These are phyloP conservation scores for Rhadina sibilatrix DNA, from an alignment of 2,113 vertebrate genomes.

Conservation along the genomic window DNA sequence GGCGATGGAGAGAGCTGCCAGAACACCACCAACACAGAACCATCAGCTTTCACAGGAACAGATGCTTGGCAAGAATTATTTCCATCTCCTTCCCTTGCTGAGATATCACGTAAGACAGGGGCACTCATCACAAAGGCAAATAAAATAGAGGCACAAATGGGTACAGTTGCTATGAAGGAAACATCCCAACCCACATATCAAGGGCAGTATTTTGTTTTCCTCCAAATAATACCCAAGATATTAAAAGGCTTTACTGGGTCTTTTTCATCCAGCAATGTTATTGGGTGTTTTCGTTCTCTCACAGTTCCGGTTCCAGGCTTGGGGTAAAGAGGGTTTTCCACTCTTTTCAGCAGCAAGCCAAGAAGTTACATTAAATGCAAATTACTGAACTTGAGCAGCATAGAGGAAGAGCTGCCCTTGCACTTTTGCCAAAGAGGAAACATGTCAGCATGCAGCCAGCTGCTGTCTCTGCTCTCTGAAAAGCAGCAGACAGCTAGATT, in stretches of 20 bases:
- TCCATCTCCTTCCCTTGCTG: background rate
- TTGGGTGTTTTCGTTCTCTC: background rate
- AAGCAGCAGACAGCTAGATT: background rate
- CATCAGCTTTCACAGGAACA: conserved; percentile 12
- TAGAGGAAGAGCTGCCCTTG: background rate
- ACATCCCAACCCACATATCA: background rate
- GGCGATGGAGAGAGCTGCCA: background rate
- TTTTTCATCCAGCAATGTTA: background rate
- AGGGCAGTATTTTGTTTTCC: background rate
- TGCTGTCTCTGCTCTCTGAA: background rate
- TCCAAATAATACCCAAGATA: background rate
- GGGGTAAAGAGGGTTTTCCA: background rate
- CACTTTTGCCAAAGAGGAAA: background rate
- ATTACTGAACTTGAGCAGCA: background rate
- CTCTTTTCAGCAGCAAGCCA: background rate
- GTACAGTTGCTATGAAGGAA: background rate
- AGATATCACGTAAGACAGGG: background rate
- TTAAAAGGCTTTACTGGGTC: background rate
- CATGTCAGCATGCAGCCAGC: background rate
- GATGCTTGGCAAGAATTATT: conserved; percentile 8
- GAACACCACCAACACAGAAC: conserved; percentile 1
- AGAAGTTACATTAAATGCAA: background rate
- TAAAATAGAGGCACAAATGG: background rate
- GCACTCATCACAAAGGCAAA: background rate
- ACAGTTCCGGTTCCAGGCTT: background rate